Percentiles rank a stretch among this genome's conserved stretches.
phyloP scores from a whole-genome alignment of 1,140 invertebrate species.

The Drosophila quadrilineata region DNA sequence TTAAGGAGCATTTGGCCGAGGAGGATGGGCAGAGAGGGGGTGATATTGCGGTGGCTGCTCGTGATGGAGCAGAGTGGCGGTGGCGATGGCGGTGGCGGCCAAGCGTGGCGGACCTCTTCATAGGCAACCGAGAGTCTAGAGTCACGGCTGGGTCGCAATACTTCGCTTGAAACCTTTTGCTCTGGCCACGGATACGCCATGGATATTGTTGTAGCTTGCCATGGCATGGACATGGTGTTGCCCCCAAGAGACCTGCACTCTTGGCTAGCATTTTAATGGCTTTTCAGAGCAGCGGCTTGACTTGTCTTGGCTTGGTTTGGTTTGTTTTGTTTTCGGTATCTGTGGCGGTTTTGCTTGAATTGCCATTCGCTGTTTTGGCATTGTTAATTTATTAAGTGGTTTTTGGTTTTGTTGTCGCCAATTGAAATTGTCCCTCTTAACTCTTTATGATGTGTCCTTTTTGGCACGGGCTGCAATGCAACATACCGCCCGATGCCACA shows the following conservation, averaged over 20 bases:
- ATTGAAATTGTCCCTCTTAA: slow-evolving; percentile 48
- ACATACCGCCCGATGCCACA: slow-evolving; percentile 39
- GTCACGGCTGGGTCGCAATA: slow-evolving; percentile 64
- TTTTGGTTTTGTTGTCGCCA: slow-evolving; percentile 74
- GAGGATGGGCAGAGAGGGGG: not conserved
- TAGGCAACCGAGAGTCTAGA: too few species aligned
- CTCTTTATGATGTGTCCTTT: slow-evolving; percentile 30
- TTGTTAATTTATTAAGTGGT: slow-evolving; percentile 79
- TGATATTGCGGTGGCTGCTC: not conserved
- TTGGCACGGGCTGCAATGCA: slow-evolving; percentile 27
- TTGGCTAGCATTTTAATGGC: not conserved
- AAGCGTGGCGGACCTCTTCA: slow-evolving; percentile 70
- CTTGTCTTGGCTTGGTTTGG: not conserved
- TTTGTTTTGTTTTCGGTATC: not conserved
- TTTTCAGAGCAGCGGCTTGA: slow-evolving; percentile 19
- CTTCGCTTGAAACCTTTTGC: slow-evolving; percentile 36
- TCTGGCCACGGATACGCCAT: slow-evolving; percentile 27
- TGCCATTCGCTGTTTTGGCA: slow-evolving; percentile 62
- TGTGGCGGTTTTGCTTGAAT: slow-evolving; percentile 42
- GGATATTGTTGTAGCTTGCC: slow-evolving; percentile 7
- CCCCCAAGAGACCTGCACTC: not conserved
- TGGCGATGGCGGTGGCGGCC: slow-evolving; percentile 26
- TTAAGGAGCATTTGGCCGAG: slow-evolving; percentile 8
- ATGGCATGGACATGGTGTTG: not conserved
- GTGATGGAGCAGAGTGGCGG: not conserved